phyloP scores from a whole-genome alignment of 2,797 vertebrate genomes.

The Gambusia yucatana region DNA sequence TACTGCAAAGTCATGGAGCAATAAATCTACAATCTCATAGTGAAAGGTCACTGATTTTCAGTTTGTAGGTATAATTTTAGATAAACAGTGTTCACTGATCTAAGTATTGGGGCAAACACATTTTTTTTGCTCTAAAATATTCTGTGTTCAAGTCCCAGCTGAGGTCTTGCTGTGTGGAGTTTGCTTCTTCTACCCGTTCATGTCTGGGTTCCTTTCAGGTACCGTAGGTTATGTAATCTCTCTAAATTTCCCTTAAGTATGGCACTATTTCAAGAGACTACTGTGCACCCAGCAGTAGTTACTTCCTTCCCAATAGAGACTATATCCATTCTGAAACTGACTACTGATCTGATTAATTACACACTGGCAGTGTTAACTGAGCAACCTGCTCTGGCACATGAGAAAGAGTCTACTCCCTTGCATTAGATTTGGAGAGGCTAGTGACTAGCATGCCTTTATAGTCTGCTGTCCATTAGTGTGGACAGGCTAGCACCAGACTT shows the following conservation, averaged over 20 bases:
- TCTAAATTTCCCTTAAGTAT: no score
- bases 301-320: no score
- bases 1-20: neutral
- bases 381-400: no score
- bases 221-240: neutral
- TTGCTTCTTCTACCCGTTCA: neutral
- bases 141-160: neutral
- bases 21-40: neutral
- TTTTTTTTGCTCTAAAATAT: neutral
- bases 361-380: no score
- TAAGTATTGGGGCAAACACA: neutral
- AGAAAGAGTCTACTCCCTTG: no score
- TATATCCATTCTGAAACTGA: neutral
- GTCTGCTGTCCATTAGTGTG: no score
- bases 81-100: neutral
- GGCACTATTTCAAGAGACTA: no score
- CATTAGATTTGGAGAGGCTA: no score
- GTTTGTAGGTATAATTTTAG: neutral
- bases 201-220: neutral
- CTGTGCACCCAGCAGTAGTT: neutral
- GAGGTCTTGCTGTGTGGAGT: neutral
- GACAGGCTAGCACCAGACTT: no score
- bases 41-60: neutral
- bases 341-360: no score
- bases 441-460: no score